Evolutionary conservation across 2,797 vertebrate species (phyloP).

Genomic region (Myotis vivesi): DNA sequence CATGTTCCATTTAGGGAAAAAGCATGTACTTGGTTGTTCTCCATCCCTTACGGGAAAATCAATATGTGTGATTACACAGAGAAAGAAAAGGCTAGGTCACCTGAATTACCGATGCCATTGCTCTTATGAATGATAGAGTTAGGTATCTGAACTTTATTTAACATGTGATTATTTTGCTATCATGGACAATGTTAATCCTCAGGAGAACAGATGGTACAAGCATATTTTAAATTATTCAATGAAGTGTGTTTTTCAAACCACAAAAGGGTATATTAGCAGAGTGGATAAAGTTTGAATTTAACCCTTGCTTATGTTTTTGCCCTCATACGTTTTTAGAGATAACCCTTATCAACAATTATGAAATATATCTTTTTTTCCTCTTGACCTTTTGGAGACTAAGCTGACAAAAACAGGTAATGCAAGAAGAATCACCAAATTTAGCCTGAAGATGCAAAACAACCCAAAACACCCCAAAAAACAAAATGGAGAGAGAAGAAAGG

Average conservation of each 20-base stretch:
- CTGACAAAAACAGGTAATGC: background rate
- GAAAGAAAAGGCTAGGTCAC: background rate
- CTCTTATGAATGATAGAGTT: background rate
- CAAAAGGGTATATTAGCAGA: constrained; percentile 4
- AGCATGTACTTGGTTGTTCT: background rate
- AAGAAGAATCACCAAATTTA: background rate
- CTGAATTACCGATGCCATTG: constrained; percentile 15
- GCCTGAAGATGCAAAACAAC: background rate
- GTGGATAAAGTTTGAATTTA: background rate
- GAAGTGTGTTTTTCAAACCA: constrained; percentile 51
- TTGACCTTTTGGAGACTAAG: background rate
- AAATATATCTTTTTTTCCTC: background rate
- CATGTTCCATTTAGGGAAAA: constrained; percentile 34
- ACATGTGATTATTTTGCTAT: constrained; percentile 53
- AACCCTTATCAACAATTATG: background rate
- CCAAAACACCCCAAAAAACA: background rate
- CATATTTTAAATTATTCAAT: constrained; percentile 66
- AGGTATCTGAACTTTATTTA: constrained; percentile 51
- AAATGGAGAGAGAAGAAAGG: background rate
- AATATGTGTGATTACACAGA: background rate
- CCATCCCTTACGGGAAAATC: constrained; percentile 26
- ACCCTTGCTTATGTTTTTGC: constrained; percentile 19
- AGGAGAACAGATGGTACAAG: constrained; percentile 60
- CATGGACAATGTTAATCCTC: constrained; percentile 20
- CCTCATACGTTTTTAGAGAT: background rate